Evolutionary conservation across 1,140 invertebrate genomes (phyloP).

Genomic region (Meloidogyne exigua): DNA sequence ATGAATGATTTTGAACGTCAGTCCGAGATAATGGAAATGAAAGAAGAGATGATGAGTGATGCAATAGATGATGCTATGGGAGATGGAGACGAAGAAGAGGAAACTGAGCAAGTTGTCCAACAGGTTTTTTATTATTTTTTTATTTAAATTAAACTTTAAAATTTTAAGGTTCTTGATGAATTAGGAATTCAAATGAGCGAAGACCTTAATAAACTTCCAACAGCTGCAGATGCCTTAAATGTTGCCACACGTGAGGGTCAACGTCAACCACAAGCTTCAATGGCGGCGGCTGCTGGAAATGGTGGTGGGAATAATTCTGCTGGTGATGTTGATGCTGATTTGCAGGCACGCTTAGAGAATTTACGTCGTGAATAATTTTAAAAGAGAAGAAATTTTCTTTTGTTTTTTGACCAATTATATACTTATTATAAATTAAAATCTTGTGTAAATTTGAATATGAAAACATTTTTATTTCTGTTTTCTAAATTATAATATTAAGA

Average conservation of each 20-base stretch:
- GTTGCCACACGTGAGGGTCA: conserved; percentile 12
- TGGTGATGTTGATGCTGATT: conserved; percentile 47
- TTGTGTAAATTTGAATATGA: neutral
- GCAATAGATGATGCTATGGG: conserved; percentile 99
- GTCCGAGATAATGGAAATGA: conserved; percentile 99
- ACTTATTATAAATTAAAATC: neutral
- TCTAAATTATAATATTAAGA: no score
- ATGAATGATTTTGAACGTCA: conserved; percentile 99
- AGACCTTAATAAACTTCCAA: conserved; percentile 81
- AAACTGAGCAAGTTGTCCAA: conserved; percentile 70
- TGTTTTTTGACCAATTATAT: neutral
- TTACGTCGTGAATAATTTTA: conserved; percentile 34
- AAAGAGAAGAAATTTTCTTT: neutral
- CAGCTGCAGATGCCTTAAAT: conserved; percentile 70
- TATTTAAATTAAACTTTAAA: neutral
- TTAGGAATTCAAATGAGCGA: conserved; percentile 88
- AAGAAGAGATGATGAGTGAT: conserved; percentile 99
- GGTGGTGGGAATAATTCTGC: conserved; percentile 14
- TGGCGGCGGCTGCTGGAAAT: conserved; percentile 13
- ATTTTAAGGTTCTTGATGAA: conserved; percentile 87
- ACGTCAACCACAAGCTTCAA: conserved; percentile 32
- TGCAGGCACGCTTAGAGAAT: conserved; percentile 48
- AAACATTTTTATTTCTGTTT: neutral
- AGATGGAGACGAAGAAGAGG: conserved; percentile 95
- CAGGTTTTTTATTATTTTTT: conserved; percentile 37